Percentiles rank a stretch among this genome's conserved stretches.
These are phyloP conservation scores for Damaliscus lunatus DNA, from an alignment of 2,113 vertebrate genomes.

Conservation along the genomic window DNA sequence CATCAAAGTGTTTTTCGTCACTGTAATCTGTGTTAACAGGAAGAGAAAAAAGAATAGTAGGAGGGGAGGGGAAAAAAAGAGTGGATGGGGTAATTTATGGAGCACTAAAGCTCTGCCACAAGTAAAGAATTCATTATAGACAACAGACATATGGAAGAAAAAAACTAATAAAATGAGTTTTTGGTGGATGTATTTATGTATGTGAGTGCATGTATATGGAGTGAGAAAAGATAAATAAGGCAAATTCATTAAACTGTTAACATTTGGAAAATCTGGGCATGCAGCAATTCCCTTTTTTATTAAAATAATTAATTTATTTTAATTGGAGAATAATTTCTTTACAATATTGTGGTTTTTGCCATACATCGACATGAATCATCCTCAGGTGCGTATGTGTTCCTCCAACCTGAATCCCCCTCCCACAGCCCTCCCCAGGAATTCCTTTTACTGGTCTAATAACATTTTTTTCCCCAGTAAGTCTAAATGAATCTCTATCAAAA, in stretches of 20 bases:
- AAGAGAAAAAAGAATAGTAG: not conserved
- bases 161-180: not conserved
- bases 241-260: not conserved
- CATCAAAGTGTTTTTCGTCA: not conserved
- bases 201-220: not conserved
- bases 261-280: not conserved
- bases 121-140: not conserved
- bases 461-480: not conserved
- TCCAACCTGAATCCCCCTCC: not conserved
- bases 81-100: not conserved
- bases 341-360: not conserved
- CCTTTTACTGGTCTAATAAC: not conserved
- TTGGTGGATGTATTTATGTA: not conserved
- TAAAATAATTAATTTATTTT: not conserved
- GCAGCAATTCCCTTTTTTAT: not conserved
- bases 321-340: not conserved
- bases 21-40: not conserved
- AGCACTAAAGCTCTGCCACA: not conserved
- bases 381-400: not conserved
- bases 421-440: not conserved
- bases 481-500: not conserved
- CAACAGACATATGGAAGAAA: not conserved
- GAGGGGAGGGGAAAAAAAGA: not conserved
- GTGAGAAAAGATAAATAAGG: not conserved
- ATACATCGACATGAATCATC: not conserved